These are phyloP conservation scores for Dufourea novaeangliae DNA, from an alignment of 1,140 invertebrate species.

Conservation along the genomic window DNA sequence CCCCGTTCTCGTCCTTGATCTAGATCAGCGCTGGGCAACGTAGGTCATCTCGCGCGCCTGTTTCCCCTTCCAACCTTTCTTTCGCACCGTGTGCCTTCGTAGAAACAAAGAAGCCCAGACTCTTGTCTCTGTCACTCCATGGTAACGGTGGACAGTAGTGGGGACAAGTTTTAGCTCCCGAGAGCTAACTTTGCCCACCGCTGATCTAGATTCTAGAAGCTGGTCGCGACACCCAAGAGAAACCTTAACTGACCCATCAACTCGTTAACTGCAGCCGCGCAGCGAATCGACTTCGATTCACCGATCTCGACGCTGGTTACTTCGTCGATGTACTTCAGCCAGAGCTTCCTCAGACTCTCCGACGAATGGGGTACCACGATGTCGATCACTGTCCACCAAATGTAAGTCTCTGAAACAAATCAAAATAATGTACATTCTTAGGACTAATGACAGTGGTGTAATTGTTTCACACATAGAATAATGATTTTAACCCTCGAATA, in stretches of 20 bases:
- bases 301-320: conserved; percentile 74
- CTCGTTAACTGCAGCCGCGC: conserved; percentile 85
- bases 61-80: too few species aligned
- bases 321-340: conserved; percentile 73
- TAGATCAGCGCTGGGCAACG: too few species aligned
- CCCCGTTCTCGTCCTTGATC: not conserved
- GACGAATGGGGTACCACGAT: conserved; percentile 85
- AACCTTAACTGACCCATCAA: conserved; percentile 84
- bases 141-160: too few species aligned
- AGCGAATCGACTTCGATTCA: conserved; percentile 84
- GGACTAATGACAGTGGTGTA: too few species aligned
- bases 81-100: too few species aligned
- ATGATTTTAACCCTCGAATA: too few species aligned
- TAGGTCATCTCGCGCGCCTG: too few species aligned
- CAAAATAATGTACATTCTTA: too few species aligned
- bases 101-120: too few species aligned
- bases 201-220: not conserved
- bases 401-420: conserved; percentile 81
- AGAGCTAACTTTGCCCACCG: not conserved
- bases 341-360: conserved; percentile 79
- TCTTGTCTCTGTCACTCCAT: too few species aligned
- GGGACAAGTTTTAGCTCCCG: too few species aligned
- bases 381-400: conserved; percentile 87
- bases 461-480: too few species aligned
- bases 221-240: not conserved